Evolutionary conservation across 1,140 invertebrate species (phyloP).

Genomic region (Drosophila guanche): DNA sequence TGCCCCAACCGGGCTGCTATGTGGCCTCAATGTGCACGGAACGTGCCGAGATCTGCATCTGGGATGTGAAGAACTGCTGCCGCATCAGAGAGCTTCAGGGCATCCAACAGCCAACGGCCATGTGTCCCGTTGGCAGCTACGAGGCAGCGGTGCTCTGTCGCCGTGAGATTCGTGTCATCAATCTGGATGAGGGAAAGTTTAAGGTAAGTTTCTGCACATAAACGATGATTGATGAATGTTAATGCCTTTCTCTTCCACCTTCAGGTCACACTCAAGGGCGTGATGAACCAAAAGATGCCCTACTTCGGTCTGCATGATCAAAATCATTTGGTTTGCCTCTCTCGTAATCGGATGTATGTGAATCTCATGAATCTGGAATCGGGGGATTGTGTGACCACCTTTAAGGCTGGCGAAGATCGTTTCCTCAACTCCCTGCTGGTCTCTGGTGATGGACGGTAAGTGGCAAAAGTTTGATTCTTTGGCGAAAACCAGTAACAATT

Average conservation of each 20-base stretch:
- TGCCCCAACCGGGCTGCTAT: conserved; percentile 85
- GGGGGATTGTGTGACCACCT: conserved; percentile 93
- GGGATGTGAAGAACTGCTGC: conserved; percentile 88
- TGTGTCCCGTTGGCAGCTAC: conserved; percentile 89
- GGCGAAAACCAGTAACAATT: not conserved
- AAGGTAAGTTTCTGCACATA: conserved; percentile 57
- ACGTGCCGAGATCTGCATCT: conserved; percentile 90
- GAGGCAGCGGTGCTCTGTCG: conserved; percentile 91
- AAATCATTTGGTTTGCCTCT: conserved; percentile 91
- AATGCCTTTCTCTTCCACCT: not conserved
- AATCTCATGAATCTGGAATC: conserved; percentile 92
- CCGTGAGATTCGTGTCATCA: conserved; percentile 90
- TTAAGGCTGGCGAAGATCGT: conserved; percentile 94
- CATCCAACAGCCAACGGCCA: conserved; percentile 88
- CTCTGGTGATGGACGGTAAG: conserved; percentile 91
- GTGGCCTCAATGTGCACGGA: conserved; percentile 89
- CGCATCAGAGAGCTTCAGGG: conserved; percentile 88
- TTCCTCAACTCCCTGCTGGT: conserved; percentile 94
- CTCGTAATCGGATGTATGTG: conserved; percentile 94
- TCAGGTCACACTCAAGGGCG: conserved; percentile 88
- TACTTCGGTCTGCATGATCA: conserved; percentile 92
- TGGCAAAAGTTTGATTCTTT: not conserved
- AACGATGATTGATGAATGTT: not conserved
- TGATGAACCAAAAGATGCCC: conserved; percentile 97
- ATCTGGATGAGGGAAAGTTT: conserved; percentile 88